Evolutionary conservation across 2,113 vertebrate species (phyloP).

Genomic region (Alectura lathami): DNA sequence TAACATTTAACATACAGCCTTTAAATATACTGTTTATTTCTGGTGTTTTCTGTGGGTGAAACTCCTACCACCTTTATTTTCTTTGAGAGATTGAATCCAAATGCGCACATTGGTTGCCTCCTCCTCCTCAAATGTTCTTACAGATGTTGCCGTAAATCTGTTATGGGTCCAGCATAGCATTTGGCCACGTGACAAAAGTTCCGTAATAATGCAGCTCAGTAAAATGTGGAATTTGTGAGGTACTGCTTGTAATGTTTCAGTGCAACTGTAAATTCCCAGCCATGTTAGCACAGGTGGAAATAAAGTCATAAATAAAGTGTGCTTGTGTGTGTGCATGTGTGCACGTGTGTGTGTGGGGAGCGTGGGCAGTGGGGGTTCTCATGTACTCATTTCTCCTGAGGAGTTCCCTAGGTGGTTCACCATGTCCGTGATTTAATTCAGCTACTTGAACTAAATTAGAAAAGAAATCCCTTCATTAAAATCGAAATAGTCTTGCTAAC

Average conservation of each 20-base stretch:
- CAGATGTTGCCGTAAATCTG: slow-evolving; percentile 87
- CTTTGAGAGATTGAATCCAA: slow-evolving; percentile 52
- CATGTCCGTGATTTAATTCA: slow-evolving; percentile 52
- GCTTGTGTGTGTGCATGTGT: rapidly evolving
- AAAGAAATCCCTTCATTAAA: neutral
- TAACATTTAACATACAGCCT: neutral
- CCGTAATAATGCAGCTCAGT: slow-evolving; percentile 78
- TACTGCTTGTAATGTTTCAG: slow-evolving; percentile 80
- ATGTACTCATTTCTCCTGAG: neutral
- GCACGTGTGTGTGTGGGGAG: rapidly evolving
- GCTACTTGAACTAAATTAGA: slow-evolving; percentile 12
- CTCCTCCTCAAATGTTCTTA: slow-evolving; percentile 30
- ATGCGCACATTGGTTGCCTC: slow-evolving; percentile 65
- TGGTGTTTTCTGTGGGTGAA: slow-evolving; percentile 4
- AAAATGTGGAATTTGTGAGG: slow-evolving; percentile 83
- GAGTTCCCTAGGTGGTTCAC: slow-evolving; percentile 25
- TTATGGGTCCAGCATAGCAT: slow-evolving; percentile 75
- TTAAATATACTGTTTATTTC: neutral
- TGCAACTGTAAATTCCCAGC: slow-evolving; percentile 82
- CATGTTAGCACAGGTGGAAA: slow-evolving; percentile 84
- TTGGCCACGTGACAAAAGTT: slow-evolving; percentile 84
- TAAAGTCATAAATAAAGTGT: slow-evolving; percentile 72
- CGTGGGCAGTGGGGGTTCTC: neutral
- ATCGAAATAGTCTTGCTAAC: neutral
- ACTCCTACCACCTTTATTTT: neutral